These are phyloP conservation scores for Lydus trimaculatus DNA, from an alignment of 2,888 invertebrate genomes.

Conservation along the genomic window DNA sequence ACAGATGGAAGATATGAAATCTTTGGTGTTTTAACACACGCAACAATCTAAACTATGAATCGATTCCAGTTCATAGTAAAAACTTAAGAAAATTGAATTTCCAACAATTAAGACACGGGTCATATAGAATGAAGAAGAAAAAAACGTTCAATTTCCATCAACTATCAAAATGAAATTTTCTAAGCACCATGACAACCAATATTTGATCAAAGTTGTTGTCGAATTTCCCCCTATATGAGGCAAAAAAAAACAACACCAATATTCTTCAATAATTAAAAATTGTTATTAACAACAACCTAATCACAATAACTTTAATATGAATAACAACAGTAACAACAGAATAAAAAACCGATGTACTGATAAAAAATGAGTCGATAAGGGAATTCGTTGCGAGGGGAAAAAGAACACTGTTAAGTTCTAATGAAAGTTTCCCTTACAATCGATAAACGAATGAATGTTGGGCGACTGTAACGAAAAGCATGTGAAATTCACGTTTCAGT, in stretches of 20 bases:
- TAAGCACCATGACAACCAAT: conserved; percentile 1
- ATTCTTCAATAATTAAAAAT: background rate
- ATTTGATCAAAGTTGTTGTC: conserved; percentile 6
- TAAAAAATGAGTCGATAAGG: background rate
- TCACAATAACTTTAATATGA: conserved; percentile 23
- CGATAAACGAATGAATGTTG: conserved; percentile 58
- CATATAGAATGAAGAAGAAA: conserved; percentile 3
- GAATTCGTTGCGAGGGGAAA: conserved; percentile 24
- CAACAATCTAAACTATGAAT: no score
- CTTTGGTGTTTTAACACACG: no score
- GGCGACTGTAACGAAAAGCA: conserved; percentile 46
- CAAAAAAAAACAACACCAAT: background rate
- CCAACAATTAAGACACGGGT: no score
- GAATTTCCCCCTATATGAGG: background rate
- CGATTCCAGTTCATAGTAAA: no score
- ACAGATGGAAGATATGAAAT: no score
- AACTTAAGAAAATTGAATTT: no score
- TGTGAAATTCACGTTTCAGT: conserved; percentile 54
- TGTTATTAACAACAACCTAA: background rate
- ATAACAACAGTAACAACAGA: conserved; percentile 13
- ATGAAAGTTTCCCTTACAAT: conserved; percentile 53
- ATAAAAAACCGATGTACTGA: background rate
- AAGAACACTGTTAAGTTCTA: conserved; percentile 11
- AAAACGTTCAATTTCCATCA: conserved; percentile 14
- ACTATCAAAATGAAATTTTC: background rate